Evolutionary conservation across 2,113 vertebrate species (phyloP), one percentile per base, ranked within the genome.

Genomic region (Sciurus niger): DNA sequence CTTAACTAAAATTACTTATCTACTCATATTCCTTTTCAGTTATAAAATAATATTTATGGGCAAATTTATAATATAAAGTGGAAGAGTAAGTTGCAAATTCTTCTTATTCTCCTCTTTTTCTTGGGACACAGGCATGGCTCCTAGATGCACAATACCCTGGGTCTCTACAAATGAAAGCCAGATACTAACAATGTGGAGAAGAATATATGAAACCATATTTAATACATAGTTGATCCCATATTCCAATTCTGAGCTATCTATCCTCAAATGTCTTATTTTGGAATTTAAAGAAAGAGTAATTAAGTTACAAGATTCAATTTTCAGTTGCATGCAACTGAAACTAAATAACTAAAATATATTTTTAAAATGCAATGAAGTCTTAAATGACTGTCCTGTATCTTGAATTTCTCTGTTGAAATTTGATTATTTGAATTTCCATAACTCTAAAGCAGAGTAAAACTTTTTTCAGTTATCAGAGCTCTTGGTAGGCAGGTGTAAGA

Each of bases 361-460:
- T 58, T 53, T 13, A 89, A 93, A 82, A 8, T 18, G n/a, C 48
- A 22, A 30, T 51, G 55, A 22, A 3, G 30, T 79, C 8, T 93
- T 92, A 84, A 92, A 24, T 79, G 55, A 74, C 22, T 88, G 1
- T 9, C 34, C 7, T 70, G 40, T 86, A 89, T 51, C 16, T 48
- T 74, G 82, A 90, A 87, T 79, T 84, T 94, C 67, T 90, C 73
- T 90, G 1, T 53, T 94, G 8, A 25, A 58, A 46, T 67, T 84
- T 40, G 18, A 83, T 55, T 89, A 86, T 83, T 67, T 95, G 37
- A 95, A 92, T 83, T 89, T 65, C 55, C 17, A 43, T 95, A 34
- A 2, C 4, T 40, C 6, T 25, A 89, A 86, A 9, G 8, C 85
- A 84, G 58, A 95, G 4, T 53, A 58, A 82, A 77, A 34, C 3